Base-by-base conservation (phyloP, 1,140 invertebrate species). In the Drosophila repletoides region DNA sequence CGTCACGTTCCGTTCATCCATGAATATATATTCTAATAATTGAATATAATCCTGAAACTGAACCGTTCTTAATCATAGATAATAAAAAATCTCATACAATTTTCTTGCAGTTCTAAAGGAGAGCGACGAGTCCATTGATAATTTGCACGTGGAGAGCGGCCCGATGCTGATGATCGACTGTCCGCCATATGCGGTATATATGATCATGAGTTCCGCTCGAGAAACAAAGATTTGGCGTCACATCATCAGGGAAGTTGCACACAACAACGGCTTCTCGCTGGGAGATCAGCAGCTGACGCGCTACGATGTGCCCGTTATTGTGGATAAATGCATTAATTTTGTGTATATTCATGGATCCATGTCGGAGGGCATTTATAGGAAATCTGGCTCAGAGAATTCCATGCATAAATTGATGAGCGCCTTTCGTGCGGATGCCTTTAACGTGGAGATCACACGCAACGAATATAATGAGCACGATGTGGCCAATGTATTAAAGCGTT, bases 281-380 rank as follows among this genome's bases (percentile, higher is more conserved):
- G 92, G 94, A 31, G 95, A 97, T 70, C 96, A 97, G 88, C 96
- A 97, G 88, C 90, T 98, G 19, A 97, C 96, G 3, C 93, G 94
- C 70, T 95, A 97, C 63, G 93, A 97, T 89, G 93, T 98, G 21
- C 97, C 97, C 15, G 95, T 96, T 9, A 94, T 98, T 51, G 95
- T 98, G 1, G 96, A 97, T 70, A 97, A 97, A 89, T 98, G 96
- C 90, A 94, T 97, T 31, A 96, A 95, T 79, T 97, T 97, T 79
- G 94, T 98, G 55, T 96, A 95, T 72, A 93, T 94, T 9, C 93
- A 97, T 88, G 97, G 96, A 17, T 95, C 94, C 76, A 93, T 96
- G 91, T 93, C 94, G 5, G 94, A 96, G 90, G 96, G 96, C 0
- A 97, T 98, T 77, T 98, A 98, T 90, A 92, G 97, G 14, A 93